These are phyloP conservation scores for Siniperca undulata DNA, from an alignment of 2,797 vertebrate genomes.

Conservation along the genomic window DNA sequence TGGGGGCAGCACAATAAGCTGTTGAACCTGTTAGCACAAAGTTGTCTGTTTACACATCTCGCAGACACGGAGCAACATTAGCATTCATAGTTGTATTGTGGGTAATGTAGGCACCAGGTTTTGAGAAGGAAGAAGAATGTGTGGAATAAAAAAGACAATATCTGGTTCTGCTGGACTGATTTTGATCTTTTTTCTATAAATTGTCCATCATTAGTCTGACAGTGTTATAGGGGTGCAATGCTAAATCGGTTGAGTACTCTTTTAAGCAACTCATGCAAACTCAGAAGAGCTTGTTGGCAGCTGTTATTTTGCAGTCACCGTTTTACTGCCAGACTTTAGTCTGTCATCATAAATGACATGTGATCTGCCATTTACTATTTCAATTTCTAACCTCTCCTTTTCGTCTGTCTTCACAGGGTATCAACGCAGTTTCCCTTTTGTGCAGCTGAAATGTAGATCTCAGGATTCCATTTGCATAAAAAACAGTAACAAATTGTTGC, in stretches of 20 bases:
- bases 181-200: too few species aligned
- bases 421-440: constrained; percentile 15
- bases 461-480: constrained; percentile 38
- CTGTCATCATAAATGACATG: constrained; percentile 24
- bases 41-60: too few species aligned
- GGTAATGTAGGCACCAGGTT: too few species aligned
- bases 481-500: neutral
- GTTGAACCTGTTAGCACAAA: too few species aligned
- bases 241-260: neutral
- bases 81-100: too few species aligned
- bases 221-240: too few species aligned
- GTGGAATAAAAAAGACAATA: too few species aligned
- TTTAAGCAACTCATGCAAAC: neutral
- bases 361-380: constrained; percentile 20
- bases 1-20: too few species aligned
- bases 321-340: constrained; percentile 12
- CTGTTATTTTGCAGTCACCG: neutral
- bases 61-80: too few species aligned
- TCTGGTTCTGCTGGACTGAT: too few species aligned
- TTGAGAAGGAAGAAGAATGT: too few species aligned
- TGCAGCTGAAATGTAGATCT: constrained; percentile 33
- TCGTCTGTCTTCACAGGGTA: constrained; percentile 1
- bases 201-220: too few species aligned
- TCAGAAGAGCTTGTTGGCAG: neutral
- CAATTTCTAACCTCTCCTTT: constrained; percentile 8